phyloP scores from a whole-genome alignment of 2,888 invertebrate genomes.

The Temnothorax unifasciatus region DNA sequence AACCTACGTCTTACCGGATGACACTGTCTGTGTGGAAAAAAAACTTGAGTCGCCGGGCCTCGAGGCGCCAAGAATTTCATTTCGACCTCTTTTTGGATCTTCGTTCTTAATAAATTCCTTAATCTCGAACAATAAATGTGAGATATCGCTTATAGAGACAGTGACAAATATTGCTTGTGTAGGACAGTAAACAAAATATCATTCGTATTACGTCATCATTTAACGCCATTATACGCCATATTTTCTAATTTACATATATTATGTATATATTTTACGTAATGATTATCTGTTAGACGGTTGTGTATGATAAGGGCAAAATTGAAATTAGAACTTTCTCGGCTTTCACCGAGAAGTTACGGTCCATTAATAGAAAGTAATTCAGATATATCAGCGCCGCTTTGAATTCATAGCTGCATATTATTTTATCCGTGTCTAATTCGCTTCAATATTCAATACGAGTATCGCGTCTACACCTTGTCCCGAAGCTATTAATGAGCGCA shows the following conservation, averaged over 20 bases:
- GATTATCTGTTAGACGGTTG: constrained; percentile 20
- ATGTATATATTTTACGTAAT: constrained; percentile 20
- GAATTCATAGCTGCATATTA: constrained; percentile 4
- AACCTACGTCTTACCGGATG: constrained; percentile 69
- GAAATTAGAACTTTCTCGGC: constrained; percentile 42
- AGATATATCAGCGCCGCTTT: constrained; percentile 2
- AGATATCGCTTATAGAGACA: not conserved
- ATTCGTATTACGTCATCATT: constrained; percentile 14
- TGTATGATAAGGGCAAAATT: constrained; percentile 18
- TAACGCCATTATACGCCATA: not conserved
- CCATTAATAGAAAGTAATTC: constrained; percentile 45
- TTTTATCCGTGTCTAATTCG: constrained; percentile 25
- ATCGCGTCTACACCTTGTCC: constrained; percentile 42
- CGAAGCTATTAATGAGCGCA: constrained; percentile 58
- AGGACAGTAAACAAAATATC: constrained; percentile 25
- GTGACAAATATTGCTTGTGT: constrained; percentile 8
- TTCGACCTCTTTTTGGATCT: constrained; percentile 8
- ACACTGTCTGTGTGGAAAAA: constrained; percentile 59
- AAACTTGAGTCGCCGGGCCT: constrained; percentile 40
- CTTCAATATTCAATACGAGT: constrained; percentile 21
- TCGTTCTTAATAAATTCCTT: constrained; percentile 11
- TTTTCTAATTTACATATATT: constrained; percentile 12
- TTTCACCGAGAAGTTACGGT: constrained; percentile 49
- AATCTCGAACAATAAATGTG: not conserved
- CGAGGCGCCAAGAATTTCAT: constrained; percentile 1